These are phyloP conservation scores for Pseudococcus longispinus DNA, from an alignment of 2,888 invertebrate species.

Conservation along the genomic window DNA sequence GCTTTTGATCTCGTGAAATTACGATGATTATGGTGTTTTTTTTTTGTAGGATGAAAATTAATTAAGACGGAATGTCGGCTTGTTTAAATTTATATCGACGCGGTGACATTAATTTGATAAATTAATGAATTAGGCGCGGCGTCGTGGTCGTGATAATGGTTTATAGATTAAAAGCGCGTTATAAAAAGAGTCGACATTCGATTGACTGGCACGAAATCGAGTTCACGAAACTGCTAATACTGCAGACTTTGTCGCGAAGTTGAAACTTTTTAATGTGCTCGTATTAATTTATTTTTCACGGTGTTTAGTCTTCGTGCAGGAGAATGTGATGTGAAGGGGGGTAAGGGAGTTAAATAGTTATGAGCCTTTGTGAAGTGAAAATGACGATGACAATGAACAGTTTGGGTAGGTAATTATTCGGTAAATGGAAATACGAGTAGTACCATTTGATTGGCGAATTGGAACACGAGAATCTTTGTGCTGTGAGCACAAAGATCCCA, in stretches of 20 bases:
- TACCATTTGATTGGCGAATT: neutral
- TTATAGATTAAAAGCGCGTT: conserved; percentile 26
- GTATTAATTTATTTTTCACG: neutral
- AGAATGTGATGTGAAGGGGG: neutral
- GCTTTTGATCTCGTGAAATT: conserved; percentile 14
- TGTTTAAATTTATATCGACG: conserved; percentile 38
- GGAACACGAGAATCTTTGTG: neutral
- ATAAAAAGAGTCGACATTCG: conserved; percentile 19
- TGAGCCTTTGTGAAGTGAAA: neutral
- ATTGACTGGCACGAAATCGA: conserved; percentile 1
- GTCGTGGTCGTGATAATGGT: conserved; percentile 12
- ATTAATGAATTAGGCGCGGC: conserved; percentile 37
- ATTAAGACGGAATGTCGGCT: conserved; percentile 36
- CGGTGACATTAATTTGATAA: conserved; percentile 45
- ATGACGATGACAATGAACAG: neutral
- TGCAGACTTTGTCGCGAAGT: neutral
- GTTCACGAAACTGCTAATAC: neutral
- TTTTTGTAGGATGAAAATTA: conserved; percentile 8
- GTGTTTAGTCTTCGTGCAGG: neutral
- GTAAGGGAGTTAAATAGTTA: neutral
- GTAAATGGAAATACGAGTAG: neutral
- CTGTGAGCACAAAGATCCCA: neutral
- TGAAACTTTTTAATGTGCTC: neutral
- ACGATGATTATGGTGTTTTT: neutral
- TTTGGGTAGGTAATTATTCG: neutral